Conservation (phyloP, 2,113 vertebrate genomes). For the Cyphomyrus plagiostoma region DNA sequence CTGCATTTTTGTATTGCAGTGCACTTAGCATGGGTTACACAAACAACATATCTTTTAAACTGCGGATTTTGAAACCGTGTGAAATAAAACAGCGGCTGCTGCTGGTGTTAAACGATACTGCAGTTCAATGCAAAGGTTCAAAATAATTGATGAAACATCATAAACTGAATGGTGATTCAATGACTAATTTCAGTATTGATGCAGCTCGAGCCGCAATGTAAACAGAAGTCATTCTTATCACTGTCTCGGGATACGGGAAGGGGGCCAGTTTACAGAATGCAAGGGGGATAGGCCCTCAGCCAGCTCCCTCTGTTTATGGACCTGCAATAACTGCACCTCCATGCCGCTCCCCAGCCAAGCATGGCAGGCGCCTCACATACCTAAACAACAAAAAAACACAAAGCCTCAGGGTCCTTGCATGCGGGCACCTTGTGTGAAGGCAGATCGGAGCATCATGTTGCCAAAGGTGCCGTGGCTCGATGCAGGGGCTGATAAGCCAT, state of each 20-base stretch:
- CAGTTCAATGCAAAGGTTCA: neutral
- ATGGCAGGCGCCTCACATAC: conserved; percentile 21
- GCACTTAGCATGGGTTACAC: neutral
- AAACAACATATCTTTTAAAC: neutral
- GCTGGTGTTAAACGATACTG: neutral
- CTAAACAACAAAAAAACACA: conserved; percentile 16
- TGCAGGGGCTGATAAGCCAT: neutral
- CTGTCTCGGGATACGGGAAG: neutral
- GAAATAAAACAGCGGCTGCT: neutral
- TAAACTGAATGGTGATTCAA: neutral
- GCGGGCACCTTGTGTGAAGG: neutral
- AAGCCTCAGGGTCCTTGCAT: conserved; percentile 4
- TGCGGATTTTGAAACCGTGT: neutral
- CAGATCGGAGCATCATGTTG: neutral
- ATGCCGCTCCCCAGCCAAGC: conserved; percentile 29
- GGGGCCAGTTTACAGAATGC: neutral
- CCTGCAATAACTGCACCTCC: conserved; percentile 9
- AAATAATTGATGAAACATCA: neutral
- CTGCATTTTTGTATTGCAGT: neutral
- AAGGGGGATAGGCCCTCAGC: neutral
- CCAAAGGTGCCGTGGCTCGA: neutral
- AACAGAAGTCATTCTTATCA: neutral
- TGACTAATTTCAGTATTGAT: neutral
- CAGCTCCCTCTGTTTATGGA: neutral
- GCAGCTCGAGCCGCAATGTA: neutral